phyloP scores from a whole-genome alignment of 2,888 invertebrate species.

The Copidosoma aretas region DNA sequence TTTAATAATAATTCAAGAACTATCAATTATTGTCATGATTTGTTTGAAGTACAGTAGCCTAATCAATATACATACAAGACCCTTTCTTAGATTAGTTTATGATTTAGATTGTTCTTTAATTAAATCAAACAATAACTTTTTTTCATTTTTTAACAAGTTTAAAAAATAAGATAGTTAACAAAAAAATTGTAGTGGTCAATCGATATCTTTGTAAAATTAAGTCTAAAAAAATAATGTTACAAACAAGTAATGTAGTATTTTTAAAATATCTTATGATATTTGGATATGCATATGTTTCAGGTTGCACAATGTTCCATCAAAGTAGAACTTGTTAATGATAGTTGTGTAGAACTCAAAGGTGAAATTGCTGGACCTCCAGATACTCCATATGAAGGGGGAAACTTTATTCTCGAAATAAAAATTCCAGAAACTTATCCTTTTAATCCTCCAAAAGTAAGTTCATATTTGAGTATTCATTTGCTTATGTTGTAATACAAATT shows the following conservation, averaged over 20 bases:
- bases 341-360: slow-evolving; percentile 89
- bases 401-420: slow-evolving; percentile 92
- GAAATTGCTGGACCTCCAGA: slow-evolving; percentile 98
- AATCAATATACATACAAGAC: too few relatives aligned
- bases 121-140: too few relatives aligned
- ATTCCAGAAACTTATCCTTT: slow-evolving; percentile 99
- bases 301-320: slow-evolving; percentile 86
- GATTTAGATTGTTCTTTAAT: too few relatives aligned
- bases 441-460: slow-evolving; percentile 95
- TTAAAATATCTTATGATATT: background rate
- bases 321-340: slow-evolving; percentile 89
- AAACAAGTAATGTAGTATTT: too few relatives aligned
- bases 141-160: too few relatives aligned
- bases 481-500: too few relatives aligned
- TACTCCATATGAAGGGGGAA: slow-evolving; percentile 97
- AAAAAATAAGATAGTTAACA: too few relatives aligned
- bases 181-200: too few relatives aligned
- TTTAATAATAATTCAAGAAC: background rate
- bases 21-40: too few relatives aligned
- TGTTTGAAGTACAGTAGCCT: too few relatives aligned
- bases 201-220: too few relatives aligned
- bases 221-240: background rate
- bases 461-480: slow-evolving; percentile 22
- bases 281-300: slow-evolving; percentile 64
- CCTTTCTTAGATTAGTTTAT: too few relatives aligned